Evolutionary conservation across 2,888 invertebrate genomes (phyloP), one percentile per base, ranked within the genome.

Genomic region (Xylophagus ater): DNA sequence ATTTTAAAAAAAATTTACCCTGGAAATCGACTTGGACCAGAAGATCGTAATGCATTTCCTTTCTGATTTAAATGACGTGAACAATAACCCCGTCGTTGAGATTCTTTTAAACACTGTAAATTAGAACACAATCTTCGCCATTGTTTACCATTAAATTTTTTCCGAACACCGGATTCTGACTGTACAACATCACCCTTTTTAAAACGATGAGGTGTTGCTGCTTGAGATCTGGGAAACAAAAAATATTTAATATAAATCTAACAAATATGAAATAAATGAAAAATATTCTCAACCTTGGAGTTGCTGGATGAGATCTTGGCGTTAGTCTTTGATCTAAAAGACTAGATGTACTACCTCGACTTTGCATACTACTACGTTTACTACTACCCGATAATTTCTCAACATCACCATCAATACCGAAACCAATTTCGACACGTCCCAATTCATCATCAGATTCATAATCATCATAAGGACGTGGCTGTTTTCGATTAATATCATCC

Each of bases 101-200:
- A 96, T 73, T 98, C 97, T 69, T 90, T 90, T 24, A 82, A 83
- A 67, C 96, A 97, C 40, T 88, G 87, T 55, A 89, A 88, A 63
- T 87, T 88, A 43, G 93, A 93, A 69, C 97, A 98, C 47, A 98
- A 74, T 53, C 97, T 74, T 46, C 97, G 76, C 98, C 97, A 98
- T 64, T 98, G 98, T 68, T 98, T 98, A 24, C 98, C 98, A 70
- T 98, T 98, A 67, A 93, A 98, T 70, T 97, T 98, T 70, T 98
- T 98, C 10, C 96, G 73, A 53, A 98, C 93, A 48, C 97, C 97
- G 44, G 65, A 60, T 50, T 65, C 65, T 37, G 65, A 64, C 51
- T 60, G 60, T 45, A 65, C 65, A 49, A 96, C 88, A 65, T 98
- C 96, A 49, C 97, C 97, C 68, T 97, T 97, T 69, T 90, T 89